Percentiles rank a stretch among this genome's conserved stretches.
Conservation (phyloP, 2,888 invertebrate genomes). For the Trichogramma evanescens region DNA sequence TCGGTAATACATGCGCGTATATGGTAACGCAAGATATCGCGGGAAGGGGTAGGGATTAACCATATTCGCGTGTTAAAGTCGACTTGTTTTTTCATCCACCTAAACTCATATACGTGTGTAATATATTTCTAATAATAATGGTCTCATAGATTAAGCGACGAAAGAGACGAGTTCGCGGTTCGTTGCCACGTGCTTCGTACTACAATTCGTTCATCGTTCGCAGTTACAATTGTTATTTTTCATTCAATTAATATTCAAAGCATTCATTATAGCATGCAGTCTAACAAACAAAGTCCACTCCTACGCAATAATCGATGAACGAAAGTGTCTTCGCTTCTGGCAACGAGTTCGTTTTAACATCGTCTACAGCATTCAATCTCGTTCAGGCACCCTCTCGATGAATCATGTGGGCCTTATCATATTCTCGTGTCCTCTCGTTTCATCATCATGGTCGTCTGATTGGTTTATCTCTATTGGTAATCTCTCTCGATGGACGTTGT, state of each 20-base stretch:
- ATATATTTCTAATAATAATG: background rate
- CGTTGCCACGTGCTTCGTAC: conserved; percentile 10
- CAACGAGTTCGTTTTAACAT: too few species aligned
- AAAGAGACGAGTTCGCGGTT: conserved; percentile 20
- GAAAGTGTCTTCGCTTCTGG: too few species aligned
- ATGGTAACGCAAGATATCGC: background rate
- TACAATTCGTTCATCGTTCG: conserved; percentile 1
- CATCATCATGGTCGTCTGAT: background rate
- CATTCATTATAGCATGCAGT: too few species aligned
- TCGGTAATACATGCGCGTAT: background rate
- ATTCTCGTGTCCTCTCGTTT: background rate
- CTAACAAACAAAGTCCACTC: too few species aligned
- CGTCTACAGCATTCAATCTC: too few species aligned
- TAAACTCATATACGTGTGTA: conserved; percentile 6
- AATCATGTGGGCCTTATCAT: background rate
- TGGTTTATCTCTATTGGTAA: too few species aligned
- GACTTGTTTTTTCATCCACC: too few species aligned
- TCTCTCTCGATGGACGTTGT: background rate
- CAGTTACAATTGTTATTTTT: background rate
- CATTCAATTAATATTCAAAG: too few species aligned
- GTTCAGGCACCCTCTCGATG: too few species aligned
- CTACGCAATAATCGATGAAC: too few species aligned
- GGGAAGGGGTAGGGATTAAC: too few species aligned
- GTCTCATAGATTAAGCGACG: background rate
- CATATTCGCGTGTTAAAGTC: too few species aligned